Evolutionary conservation across 2,888 invertebrate species (phyloP).

Genomic region (Osedax frankpressi): DNA sequence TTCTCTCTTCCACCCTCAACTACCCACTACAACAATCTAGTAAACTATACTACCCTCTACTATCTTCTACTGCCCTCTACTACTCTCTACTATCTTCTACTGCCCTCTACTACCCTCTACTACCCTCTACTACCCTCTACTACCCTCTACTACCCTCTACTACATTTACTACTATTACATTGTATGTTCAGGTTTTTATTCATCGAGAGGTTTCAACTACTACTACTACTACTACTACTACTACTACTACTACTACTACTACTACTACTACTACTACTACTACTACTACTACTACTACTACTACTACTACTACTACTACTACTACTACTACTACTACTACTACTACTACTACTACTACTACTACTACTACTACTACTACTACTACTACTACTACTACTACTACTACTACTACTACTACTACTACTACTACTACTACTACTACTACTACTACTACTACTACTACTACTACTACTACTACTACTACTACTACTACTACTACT

Average conservation of each 20-base stretch:
- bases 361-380: conserved; percentile 5
- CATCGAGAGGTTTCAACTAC: too few species aligned
- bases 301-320: too few species aligned
- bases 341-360: too few species aligned
- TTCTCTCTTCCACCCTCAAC: not conserved
- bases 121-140: too few species aligned
- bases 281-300: too few species aligned
- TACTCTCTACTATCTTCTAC: too few species aligned
- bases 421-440: not conserved
- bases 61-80: too few species aligned
- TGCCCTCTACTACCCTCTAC: too few species aligned
- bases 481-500: not conserved
- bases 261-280: conserved; percentile 4
- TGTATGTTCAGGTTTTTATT: too few species aligned
- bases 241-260: not conserved
- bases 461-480: not conserved
- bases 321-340: too few species aligned
- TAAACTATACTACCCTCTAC: not conserved
- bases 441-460: not conserved
- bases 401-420: conserved; percentile 5
- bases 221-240: not conserved
- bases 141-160: too few species aligned
- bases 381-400: conserved; percentile 7
- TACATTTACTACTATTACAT: too few species aligned
- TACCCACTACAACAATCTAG: not conserved